Evolutionary conservation across 2,888 invertebrate genomes (phyloP).

Genomic region (Cerastoderma edule): DNA sequence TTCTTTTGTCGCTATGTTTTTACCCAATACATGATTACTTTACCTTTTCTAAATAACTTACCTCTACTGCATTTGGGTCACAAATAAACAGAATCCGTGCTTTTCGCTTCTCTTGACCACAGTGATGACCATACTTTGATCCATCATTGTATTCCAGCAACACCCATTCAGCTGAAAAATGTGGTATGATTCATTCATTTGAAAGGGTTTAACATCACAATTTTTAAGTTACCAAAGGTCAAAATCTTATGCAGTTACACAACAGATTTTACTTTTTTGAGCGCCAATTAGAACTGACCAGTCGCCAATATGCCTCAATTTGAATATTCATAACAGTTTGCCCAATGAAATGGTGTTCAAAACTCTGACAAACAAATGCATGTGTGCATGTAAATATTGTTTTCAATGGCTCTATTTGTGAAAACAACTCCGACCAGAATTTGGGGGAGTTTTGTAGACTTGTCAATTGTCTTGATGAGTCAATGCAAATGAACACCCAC

Average conservation of each 20-base stretch:
- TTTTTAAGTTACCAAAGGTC: neutral
- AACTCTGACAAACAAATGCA: too few species aligned
- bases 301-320: too few species aligned
- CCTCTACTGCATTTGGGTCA: conserved; percentile 50
- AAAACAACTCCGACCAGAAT: too few species aligned
- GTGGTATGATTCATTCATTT: neutral
- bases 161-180: conserved; percentile 76
- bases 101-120: conserved; percentile 48
- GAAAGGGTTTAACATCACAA: neutral
- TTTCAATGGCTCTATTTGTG: too few species aligned
- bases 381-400: too few species aligned
- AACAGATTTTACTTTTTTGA: neutral
- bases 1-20: neutral
- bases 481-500: too few species aligned
- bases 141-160: conserved; percentile 71
- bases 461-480: too few species aligned
- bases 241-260: neutral
- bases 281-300: too few species aligned
- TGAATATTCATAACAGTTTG: neutral
- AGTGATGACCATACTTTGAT: conserved; percentile 63
- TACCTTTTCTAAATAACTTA: too few species aligned
- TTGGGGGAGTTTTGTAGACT: too few species aligned
- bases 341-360: neutral
- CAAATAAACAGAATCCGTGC: conserved; percentile 74
- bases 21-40: too few species aligned